These are phyloP conservation scores for Phyto melanocephala DNA, from an alignment of 2,888 invertebrate genomes.

Conservation along the genomic window DNA sequence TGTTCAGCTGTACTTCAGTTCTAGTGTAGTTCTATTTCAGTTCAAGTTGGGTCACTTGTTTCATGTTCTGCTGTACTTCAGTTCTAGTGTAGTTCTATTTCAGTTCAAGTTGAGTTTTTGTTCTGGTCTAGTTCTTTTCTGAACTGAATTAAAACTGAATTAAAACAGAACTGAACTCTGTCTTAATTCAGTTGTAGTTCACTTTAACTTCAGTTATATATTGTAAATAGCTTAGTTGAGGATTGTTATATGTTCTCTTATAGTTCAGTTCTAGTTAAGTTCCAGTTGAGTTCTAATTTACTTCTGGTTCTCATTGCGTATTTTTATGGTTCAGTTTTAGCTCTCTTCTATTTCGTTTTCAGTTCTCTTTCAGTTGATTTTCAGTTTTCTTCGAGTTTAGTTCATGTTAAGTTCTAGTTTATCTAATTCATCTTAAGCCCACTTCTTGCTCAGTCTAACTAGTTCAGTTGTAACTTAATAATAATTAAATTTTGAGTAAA, in stretches of 20 bases:
- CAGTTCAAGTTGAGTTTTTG: neutral
- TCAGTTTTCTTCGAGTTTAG: neutral
- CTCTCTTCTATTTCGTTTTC: neutral
- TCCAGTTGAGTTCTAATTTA: neutral
- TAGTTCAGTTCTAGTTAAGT: neutral
- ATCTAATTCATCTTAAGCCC: neutral
- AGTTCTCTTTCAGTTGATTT: neutral
- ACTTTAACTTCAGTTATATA: neutral
- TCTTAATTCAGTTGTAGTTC: neutral
- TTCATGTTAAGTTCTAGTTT: neutral
- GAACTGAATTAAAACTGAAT: too few species aligned
- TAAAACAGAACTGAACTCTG: too few species aligned
- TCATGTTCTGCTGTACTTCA: too few species aligned
- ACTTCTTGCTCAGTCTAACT: neutral
- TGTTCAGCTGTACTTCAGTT: too few species aligned
- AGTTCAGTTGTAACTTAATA: neutral
- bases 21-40: too few species aligned
- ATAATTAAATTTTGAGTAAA: neutral
- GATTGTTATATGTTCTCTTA: too few species aligned
- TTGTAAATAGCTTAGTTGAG: too few species aligned
- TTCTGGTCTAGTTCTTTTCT: neutral
- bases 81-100: too few species aligned
- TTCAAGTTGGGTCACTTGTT: too few species aligned
- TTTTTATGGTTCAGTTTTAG: neutral
- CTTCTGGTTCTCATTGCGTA: neutral